Evolutionary conservation across 1,140 invertebrate genomes (phyloP).

Genomic region (Papilio aristodemus): DNA sequence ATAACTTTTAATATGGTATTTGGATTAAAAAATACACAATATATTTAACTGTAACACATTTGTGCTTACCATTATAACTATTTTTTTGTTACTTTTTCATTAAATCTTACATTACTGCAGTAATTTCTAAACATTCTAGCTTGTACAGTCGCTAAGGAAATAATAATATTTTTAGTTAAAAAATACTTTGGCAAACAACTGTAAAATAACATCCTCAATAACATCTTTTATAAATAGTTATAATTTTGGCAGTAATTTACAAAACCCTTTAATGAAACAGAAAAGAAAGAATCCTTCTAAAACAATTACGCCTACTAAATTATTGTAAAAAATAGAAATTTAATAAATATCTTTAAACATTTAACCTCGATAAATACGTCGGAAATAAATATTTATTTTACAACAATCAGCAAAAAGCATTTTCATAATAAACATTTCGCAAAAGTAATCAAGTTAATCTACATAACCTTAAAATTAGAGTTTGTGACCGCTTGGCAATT

Average conservation of each 20-base stretch:
- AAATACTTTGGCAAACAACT: too few relatives aligned
- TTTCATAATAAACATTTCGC: background rate
- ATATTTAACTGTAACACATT: too few relatives aligned
- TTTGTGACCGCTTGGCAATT: background rate
- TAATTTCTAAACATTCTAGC: too few relatives aligned
- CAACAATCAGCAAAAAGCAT: conserved; percentile 23
- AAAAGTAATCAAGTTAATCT: background rate
- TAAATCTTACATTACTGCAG: too few relatives aligned
- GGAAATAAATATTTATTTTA: conserved; percentile 15
- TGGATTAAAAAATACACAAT: too few relatives aligned
- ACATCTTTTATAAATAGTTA: background rate
- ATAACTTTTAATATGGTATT: background rate
- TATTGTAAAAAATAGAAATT: background rate
- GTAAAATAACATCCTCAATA: background rate
- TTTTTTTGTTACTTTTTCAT: too few relatives aligned
- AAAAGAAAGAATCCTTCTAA: background rate
- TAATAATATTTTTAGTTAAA: too few relatives aligned
- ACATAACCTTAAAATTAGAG: background rate
- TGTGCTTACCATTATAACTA: too few relatives aligned
- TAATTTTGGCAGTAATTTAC: background rate
- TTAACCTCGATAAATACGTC: background rate
- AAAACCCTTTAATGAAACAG: background rate
- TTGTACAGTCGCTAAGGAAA: too few relatives aligned
- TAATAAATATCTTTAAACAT: conserved; percentile 31
- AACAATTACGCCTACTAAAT: background rate